These are phyloP conservation scores for Dallia pectoralis DNA, from an alignment of 2,797 vertebrate species.

Conservation along the genomic window DNA sequence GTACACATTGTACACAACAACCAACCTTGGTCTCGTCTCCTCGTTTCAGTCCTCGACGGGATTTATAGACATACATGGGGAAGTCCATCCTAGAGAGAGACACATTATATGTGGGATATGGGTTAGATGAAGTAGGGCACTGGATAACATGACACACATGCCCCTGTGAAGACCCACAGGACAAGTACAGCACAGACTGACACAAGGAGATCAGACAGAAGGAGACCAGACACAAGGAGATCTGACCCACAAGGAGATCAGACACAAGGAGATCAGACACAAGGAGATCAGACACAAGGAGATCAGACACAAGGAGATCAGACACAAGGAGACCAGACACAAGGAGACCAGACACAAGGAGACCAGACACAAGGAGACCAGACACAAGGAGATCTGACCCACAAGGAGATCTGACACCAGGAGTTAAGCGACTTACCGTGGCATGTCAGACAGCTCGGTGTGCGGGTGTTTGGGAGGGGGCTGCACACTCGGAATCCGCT, in stretches of 20 bases:
- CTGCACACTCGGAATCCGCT: conserved; percentile 87
- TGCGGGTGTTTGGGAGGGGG: conserved; percentile 86
- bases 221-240: background rate
- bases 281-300: background rate
- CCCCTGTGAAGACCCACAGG: background rate
- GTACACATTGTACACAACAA: conserved; percentile 7
- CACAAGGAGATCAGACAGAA: too few relatives aligned
- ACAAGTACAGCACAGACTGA: background rate
- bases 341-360: background rate
- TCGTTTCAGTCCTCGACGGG: conserved; percentile 87
- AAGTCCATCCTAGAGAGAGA: conserved; percentile 86
- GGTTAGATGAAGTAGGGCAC: background rate
- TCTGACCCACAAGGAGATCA: too few relatives aligned
- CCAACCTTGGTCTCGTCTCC: conserved; percentile 93
- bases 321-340: background rate
- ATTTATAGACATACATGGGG: conserved; percentile 94
- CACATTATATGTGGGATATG: conserved; percentile 10
- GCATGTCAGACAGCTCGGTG: conserved; percentile 79
- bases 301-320: background rate
- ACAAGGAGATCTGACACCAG: background rate
- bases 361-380: background rate
- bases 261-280: background rate
- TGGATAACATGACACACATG: background rate
- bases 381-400: background rate
- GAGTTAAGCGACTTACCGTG: conserved; percentile 80